These are phyloP conservation scores for Zootermopsis nevadensis DNA, from an alignment of 2,888 invertebrate species.

Conservation along the genomic window DNA sequence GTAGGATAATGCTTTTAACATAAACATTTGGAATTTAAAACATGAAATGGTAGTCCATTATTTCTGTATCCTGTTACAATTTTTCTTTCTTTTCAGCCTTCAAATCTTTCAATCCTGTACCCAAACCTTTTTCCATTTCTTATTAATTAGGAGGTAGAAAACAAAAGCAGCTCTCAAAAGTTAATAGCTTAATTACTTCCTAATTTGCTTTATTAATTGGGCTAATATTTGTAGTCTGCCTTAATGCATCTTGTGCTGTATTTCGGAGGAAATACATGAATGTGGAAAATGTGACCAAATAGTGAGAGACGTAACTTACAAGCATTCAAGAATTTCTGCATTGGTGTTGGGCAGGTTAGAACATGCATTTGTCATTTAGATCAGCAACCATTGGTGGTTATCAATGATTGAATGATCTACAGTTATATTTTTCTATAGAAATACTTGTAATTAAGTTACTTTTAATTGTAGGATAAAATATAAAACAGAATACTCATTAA, in stretches of 20 bases:
- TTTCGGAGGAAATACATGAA: background rate
- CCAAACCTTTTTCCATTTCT: slow-evolving; percentile 70
- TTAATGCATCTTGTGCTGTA: slow-evolving; percentile 24
- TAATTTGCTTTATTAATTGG: slow-evolving; percentile 47
- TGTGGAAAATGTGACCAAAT: background rate
- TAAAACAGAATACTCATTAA: slow-evolving; percentile 4
- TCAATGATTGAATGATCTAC: slow-evolving; percentile 15
- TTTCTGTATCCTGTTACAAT: slow-evolving; percentile 46
- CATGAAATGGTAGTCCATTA: background rate
- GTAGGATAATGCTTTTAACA: too few species aligned
- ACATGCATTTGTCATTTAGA: background rate
- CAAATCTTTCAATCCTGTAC: slow-evolving; percentile 71
- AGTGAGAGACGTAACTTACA: background rate
- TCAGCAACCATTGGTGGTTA: slow-evolving; percentile 17
- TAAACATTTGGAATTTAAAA: too few species aligned
- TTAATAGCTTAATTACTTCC: slow-evolving; percentile 50
- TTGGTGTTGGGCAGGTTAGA: slow-evolving; percentile 13
- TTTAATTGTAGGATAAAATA: background rate
- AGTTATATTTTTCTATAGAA: background rate
- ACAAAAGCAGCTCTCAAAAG: slow-evolving; percentile 57
- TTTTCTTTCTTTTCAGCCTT: slow-evolving; percentile 65
- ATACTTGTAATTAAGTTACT: background rate
- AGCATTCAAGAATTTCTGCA: slow-evolving; percentile 16
- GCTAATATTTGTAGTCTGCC: slow-evolving; percentile 38
- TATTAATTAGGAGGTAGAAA: slow-evolving; percentile 55